phyloP scores from a whole-genome alignment of 2,888 invertebrate genomes.

The Cecidostiba fungosa region DNA sequence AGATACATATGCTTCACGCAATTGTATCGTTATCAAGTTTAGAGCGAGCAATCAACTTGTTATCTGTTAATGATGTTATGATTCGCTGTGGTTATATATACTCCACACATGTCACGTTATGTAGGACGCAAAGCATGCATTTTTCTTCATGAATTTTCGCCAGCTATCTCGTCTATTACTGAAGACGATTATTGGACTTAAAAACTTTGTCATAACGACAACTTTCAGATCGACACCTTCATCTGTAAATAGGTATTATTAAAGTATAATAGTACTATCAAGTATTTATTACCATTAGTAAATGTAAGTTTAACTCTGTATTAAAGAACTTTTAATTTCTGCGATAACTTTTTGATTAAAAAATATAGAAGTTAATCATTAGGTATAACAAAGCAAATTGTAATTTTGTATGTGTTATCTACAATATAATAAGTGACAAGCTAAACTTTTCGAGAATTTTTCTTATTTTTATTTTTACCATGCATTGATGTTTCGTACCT shows the following conservation, averaged over 20 bases:
- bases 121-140: not conserved
- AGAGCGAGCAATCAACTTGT: not conserved
- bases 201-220: not conserved
- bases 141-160: not conserved
- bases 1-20: not conserved
- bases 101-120: not conserved
- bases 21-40: not conserved
- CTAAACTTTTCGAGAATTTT: too few relatives aligned
- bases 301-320: not conserved
- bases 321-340: not conserved
- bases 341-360: too few relatives aligned
- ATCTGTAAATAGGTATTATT: slow-evolving; percentile 36
- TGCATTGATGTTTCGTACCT: slow-evolving; percentile 80
- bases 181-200: not conserved
- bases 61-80: not conserved
- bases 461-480: not conserved
- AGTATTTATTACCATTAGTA: not conserved
- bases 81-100: slow-evolving; percentile 12
- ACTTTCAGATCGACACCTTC: slow-evolving; percentile 36
- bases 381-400: too few relatives aligned
- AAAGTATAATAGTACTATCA: not conserved
- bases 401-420: not conserved
- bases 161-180: not conserved
- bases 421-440: not conserved
- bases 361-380: not conserved